Evolutionary conservation across 2,797 vertebrate genomes (phyloP).

Genomic region (Intellagama lesueurii): DNA sequence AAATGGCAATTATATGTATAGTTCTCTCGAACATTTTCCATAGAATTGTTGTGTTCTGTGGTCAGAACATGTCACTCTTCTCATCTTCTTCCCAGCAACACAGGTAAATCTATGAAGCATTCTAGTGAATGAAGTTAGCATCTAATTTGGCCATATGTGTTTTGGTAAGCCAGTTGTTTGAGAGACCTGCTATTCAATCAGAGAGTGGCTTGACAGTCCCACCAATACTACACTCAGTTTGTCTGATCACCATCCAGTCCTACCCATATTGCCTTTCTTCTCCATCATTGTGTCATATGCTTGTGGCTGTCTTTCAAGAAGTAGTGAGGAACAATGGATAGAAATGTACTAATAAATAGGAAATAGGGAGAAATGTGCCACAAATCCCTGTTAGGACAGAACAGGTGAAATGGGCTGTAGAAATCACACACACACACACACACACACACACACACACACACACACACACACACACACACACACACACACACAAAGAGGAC

Average conservation of each 20-base stretch:
- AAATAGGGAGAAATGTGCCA: neutral
- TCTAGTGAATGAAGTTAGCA: too few species aligned
- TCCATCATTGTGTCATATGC: neutral
- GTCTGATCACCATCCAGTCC: neutral
- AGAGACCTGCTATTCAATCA: neutral
- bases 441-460: too few species aligned
- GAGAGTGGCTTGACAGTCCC: too few species aligned
- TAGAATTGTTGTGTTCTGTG: neutral
- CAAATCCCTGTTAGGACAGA: neutral
- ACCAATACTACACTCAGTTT: too few species aligned
- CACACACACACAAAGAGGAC: too few species aligned
- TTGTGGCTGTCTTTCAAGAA: neutral
- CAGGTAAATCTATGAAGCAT: too few species aligned
- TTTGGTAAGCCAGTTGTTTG: neutral
- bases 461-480: too few species aligned
- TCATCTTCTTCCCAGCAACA: too few species aligned
- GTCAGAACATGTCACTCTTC: neutral
- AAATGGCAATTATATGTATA: neutral
- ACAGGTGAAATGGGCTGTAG: too few species aligned
- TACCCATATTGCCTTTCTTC: neutral
- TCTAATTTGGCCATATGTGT: neutral
- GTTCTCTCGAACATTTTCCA: neutral
- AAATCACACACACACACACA: too few species aligned
- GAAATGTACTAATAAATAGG: neutral
- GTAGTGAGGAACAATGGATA: neutral